Evolutionary conservation across 2,888 invertebrate species (phyloP).

Genomic region (Notodonta ziczac): DNA sequence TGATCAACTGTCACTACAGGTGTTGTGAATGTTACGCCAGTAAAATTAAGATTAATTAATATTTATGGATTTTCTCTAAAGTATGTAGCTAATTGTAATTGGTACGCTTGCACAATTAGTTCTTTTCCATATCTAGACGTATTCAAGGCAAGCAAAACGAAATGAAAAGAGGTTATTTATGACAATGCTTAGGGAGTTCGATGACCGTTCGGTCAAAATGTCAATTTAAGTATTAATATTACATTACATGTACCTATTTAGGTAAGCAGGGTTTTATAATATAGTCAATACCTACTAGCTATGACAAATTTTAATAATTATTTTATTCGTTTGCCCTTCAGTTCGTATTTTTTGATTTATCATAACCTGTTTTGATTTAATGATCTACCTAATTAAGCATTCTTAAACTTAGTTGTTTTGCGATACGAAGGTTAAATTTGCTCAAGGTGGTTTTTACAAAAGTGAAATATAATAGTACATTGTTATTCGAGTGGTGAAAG

Average conservation of each 20-base stretch:
- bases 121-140: too few species aligned
- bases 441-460: conserved; percentile 1
- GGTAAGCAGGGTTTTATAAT: too few species aligned
- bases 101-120: too few species aligned
- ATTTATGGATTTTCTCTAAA: too few species aligned
- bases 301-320: conserved; percentile 12
- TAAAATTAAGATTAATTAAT: neutral
- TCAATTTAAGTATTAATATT: conserved; percentile 5
- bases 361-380: neutral
- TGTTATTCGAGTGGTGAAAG: too few species aligned
- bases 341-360: neutral
- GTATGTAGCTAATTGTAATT: too few species aligned
- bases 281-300: too few species aligned
- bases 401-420: neutral
- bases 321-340: neutral
- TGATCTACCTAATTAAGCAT: neutral
- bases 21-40: neutral
- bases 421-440: neutral
- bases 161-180: too few species aligned
- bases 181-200: neutral
- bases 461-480: too few species aligned
- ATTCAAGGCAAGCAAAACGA: neutral
- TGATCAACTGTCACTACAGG: too few species aligned
- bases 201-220: conserved; percentile 1
- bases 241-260: too few species aligned